Base-by-base conservation (phyloP, 2,888 invertebrate genomes). In the Ferdinandea cuprea region DNA sequence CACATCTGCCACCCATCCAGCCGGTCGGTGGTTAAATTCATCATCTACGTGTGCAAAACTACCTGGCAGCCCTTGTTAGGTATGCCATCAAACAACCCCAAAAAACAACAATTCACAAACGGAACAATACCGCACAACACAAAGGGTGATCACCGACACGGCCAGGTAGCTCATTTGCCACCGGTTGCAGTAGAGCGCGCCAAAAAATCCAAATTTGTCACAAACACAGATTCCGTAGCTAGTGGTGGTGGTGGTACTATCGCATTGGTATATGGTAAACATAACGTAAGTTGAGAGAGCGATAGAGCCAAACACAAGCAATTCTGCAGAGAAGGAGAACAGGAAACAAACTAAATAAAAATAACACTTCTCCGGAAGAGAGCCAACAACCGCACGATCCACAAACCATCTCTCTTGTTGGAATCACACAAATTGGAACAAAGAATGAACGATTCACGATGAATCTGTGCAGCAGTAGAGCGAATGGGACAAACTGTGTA, bases 1-100 rank as follows among this genome's bases (percentile, higher is more conserved):
- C 66, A 79, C 84, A 84, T 84, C 84, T 84, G 84, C 83, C 83
- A 78, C 83, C 84, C 84, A 84, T 74, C 69, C 84, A 79, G 73
- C 77, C 79, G 79, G 84, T 84, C 79, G 79, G 84, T 84, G 84
- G 79, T 84, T 84, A 52, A 72, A 84, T 79, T 78, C 72, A 77
- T 74, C 65, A 74, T 80, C 56, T 46, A 58, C 76, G 58, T 52
- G 59, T 56, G 79, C 83, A 63, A 79, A 79, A 63, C 84, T 84
- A 84, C 84, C 84, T 84, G 79, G 84, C 74, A 74, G 65, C 84
- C 79, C 84, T 74, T 73, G 28, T 25, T 25, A n/a, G 25, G 25
- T 46, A 15, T 72, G 30, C 25, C 58, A 54, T 28, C 46, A 35
- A 28, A 11, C 74, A 69, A 79, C 69, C 80, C 80, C 79, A 48